Evolutionary conservation across 1,140 invertebrate species (phyloP).

Genomic region (Drosophila kepulauana): DNA sequence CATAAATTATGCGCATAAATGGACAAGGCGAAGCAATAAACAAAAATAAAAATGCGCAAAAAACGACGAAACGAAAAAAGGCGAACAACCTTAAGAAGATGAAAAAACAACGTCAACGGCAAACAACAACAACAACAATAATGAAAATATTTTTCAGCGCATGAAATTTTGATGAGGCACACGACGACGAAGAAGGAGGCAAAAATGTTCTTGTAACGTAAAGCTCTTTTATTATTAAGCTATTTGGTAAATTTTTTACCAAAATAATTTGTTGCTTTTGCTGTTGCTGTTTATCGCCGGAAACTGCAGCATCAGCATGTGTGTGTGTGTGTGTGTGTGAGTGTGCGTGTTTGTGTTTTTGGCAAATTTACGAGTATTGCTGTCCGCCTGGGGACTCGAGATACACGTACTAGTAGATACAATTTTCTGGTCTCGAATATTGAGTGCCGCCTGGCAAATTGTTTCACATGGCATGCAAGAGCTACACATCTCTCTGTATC

Average conservation of each 20-base stretch:
- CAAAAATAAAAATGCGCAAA: slow-evolving; percentile 67
- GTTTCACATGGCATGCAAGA: slow-evolving; percentile 50
- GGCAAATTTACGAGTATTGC: slow-evolving; percentile 53
- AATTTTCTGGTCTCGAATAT: slow-evolving; percentile 45
- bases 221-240: slow-evolving; percentile 68
- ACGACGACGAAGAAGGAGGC: background rate
- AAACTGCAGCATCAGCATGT: slow-evolving; percentile 29
- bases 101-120: background rate
- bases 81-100: background rate
- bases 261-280: slow-evolving; percentile 25
- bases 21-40: slow-evolving; percentile 76
- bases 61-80: background rate
- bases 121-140: slow-evolving; percentile 19
- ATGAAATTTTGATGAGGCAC: slow-evolving; percentile 74
- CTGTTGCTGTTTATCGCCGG: slow-evolving; percentile 3
- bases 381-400: slow-evolving; percentile 18
- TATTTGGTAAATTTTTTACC: slow-evolving; percentile 45
- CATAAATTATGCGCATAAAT: slow-evolving; percentile 83
- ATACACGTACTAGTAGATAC: slow-evolving; percentile 27
- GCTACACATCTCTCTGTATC: slow-evolving; percentile 5
- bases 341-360: slow-evolving; percentile 23
- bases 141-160: slow-evolving; percentile 52
- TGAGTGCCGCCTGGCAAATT: slow-evolving; percentile 60
- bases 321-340: background rate
- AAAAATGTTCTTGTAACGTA: slow-evolving; percentile 24